Evolutionary conservation across 2,113 vertebrate genomes (phyloP), one percentile per base, ranked within the genome.

Genomic region (Cichladusa arquata): DNA sequence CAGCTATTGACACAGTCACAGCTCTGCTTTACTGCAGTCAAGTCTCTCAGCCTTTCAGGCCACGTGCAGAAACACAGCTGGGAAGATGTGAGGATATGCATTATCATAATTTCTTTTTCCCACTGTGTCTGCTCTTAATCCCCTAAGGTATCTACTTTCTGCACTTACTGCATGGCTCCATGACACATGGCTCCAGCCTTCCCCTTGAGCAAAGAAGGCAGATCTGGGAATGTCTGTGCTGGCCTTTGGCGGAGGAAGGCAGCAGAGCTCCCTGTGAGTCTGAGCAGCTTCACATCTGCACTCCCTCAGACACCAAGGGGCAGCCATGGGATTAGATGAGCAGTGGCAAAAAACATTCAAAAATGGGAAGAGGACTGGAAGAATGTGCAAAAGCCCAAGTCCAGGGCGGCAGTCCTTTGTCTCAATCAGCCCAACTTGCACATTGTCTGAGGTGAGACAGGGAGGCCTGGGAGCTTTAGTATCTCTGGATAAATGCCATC

Each of bases 181-280:
- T 22, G 28, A 54, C 29, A 57, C 22, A 12, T 1, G 22, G 50
- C 54, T 95, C 24, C 33, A 19, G 15, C 50, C 54, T 72, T 73
- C 17, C 13, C 40, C n/a, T 38, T 34, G 24, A 60, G 60, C 71
- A 60, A 51, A 88, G 71, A 26, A 44, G 25, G 12, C 20, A 19
- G 31, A 58, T 16, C 31, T 77, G 81, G 57, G 57, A 79, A 88
- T 25, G 29, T 65, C n/a, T 42, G 12, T 0, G 2, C 34, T 78
- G 60, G 56, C n/a, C 74, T 85, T 60, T 24, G n/a, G 57, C 53
- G 0, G 1, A 81, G 51, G 22, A 58, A 81, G 17, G 71, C 40
- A 58, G 34, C 0, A 0, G 33, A 67, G 44, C 20, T 87, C 53
- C 29, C 33, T 20, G 11, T 33, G 56, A 74, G 14, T 16, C 78